Evolutionary conservation across 2,888 invertebrate species (phyloP).

Genomic region (Barypeithes pellucidus): DNA sequence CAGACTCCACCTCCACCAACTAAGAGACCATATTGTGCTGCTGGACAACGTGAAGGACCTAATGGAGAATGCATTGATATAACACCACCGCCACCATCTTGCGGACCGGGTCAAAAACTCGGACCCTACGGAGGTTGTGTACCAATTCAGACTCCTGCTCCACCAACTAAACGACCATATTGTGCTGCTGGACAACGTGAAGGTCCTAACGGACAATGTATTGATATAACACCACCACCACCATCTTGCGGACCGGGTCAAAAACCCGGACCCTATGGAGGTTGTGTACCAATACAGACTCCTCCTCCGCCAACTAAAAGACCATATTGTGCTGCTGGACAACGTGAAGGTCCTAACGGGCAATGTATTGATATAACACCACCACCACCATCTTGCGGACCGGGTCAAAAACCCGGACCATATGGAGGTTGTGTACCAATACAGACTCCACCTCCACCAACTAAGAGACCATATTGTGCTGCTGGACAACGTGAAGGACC

Average conservation of each 20-base stretch:
- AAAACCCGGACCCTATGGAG: slow-evolving; percentile 24
- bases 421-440: slow-evolving; percentile 25
- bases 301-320: slow-evolving; percentile 32
- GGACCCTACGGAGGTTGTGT: slow-evolving; percentile 25
- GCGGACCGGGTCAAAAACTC: slow-evolving; percentile 21
- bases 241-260: slow-evolving; percentile 15
- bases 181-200: slow-evolving; percentile 12
- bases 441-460: slow-evolving; percentile 19
- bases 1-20: slow-evolving; percentile 21
- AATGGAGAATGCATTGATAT: slow-evolving; percentile 58
- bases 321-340: too few species aligned
- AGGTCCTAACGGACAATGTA: slow-evolving; percentile 45
- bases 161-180: slow-evolving; percentile 40
- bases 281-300: slow-evolving; percentile 7
- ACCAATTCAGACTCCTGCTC: background rate
- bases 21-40: slow-evolving; percentile 33
- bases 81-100: background rate
- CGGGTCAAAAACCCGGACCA: slow-evolving; percentile 27
- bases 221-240: slow-evolving; percentile 14
- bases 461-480: slow-evolving; percentile 25
- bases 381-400: slow-evolving; percentile 33
- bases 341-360: too few species aligned
- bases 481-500: slow-evolving; percentile 45
- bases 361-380: too few species aligned
- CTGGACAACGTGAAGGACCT: slow-evolving; percentile 46